phyloP scores from a whole-genome alignment of 2,888 invertebrate species.

The Cosmopolites sordidus region DNA sequence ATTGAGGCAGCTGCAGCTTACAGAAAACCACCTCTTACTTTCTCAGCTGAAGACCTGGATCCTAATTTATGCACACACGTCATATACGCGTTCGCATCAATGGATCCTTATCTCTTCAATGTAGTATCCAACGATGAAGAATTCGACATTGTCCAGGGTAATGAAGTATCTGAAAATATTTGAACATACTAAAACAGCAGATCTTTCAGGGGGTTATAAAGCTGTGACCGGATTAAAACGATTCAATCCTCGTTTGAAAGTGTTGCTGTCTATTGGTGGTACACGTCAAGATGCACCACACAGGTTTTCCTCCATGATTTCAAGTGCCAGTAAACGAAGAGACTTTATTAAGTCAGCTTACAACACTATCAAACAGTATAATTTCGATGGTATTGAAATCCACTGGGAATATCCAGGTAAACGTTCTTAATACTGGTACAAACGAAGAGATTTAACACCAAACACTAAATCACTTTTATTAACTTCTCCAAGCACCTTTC shows the following conservation, averaged over 20 bases:
- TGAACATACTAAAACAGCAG: no score
- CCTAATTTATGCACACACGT: constrained; percentile 68
- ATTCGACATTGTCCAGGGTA: constrained; percentile 69
- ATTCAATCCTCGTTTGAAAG: constrained; percentile 62
- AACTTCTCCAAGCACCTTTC: no score
- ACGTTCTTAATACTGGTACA: no score
- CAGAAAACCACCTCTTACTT: constrained; percentile 62
- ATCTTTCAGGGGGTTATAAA: constrained; percentile 67
- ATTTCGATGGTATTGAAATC: constrained; percentile 78
- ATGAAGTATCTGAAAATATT: no score
- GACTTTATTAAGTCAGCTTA: constrained; percentile 63
- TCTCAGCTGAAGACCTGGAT: constrained; percentile 62
- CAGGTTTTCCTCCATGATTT: constrained; percentile 61
- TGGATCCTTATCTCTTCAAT: constrained; percentile 62
- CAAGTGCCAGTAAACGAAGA: constrained; percentile 52
- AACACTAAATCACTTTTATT: no score
- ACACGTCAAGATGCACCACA: constrained; percentile 57
- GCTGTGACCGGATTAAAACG: constrained; percentile 65
- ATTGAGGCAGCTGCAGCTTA: constrained; percentile 65
- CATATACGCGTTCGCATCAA: constrained; percentile 66
- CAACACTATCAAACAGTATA: constrained; percentile 60
- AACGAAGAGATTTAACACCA: no score
- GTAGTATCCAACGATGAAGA: constrained; percentile 64
- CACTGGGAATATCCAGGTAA: constrained; percentile 68
- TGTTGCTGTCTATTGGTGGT: constrained; percentile 71